Evolutionary conservation across 1,140 invertebrate species (phyloP), one percentile per base, ranked within the genome.

Genomic region (Neodiprion pinetum): DNA sequence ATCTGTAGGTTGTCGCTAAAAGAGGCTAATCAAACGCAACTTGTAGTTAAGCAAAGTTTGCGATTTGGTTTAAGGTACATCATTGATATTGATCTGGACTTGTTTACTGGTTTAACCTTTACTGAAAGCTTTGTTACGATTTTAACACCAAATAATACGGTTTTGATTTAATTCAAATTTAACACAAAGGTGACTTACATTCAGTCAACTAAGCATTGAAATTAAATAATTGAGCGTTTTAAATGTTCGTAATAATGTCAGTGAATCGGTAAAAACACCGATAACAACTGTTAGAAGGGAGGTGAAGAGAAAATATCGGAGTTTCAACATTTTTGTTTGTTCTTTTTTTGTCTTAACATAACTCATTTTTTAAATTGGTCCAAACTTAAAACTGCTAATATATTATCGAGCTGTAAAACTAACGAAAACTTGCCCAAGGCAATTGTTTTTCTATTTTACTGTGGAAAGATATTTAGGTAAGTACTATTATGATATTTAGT

Each of bases 1-100:
- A 87, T 87, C 80, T 81, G 80, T 80, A 81, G 84, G 76, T 83
- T 71, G 77, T 84, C 83, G 79, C 80, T 80, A 81, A 83, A 83
- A 83, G 76, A 82, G 75, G 76, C 47, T 77, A 80, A 85, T 78
- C 77, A 81, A 85, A 85, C 74, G 75, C 49, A 83, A 83, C 77
- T 7, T 66, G 10, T 73, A 67, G 23, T 2, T 74, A 61, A 72
- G 23, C 49, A 75, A 73, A 67, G 47, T 47, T 21, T 68, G 49
- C 17, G 11, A 69, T 66, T 69, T 71, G 53, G 53, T 61, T 61
- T 48, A 71, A 71, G 70, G 70, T 71, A 71, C 70, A 71, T 71
- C 70, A 71, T 71, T 71, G 70, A 71, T 71, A 71, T 71, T 69
- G 21, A 47, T 23, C 68, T 69, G 14, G 21, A 28, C 68, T 21